Base-by-base conservation (phyloP, 2,888 invertebrate genomes). In the Sympetrum striolatum region DNA sequence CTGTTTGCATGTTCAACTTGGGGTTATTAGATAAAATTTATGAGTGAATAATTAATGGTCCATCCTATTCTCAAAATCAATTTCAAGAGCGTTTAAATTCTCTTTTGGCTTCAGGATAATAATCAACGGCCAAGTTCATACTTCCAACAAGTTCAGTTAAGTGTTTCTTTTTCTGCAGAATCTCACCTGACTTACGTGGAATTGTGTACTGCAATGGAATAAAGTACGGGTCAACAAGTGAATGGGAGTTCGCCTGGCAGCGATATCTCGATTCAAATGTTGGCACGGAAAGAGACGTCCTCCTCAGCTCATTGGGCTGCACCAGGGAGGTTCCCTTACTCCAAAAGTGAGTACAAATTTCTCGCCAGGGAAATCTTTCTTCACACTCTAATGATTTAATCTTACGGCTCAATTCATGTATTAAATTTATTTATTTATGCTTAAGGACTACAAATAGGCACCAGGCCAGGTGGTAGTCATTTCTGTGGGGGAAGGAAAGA, bases 211-310 rank as follows among this genome's bases (percentile, higher is more conserved):
- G 97, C 92, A 95, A 95, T 3, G 96, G 96, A 0, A 94, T 97
- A 64, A 94, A 95, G 60, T 94, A 95, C 92, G 96, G 96, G 0
- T 95, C 95, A 0, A 95, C 95, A 91, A 94, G 94, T 14, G 96
- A 96, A 93, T 97, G 97, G 97, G 94, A 96, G 91, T 96, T 96
- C 92, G 95, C 96, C 35, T 96, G 95, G 93, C 93, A 95, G 31
- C 93, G 94, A 91, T 96, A 95, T 92, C 92, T 94, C 82, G 93
- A 93, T 12, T 93, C 94, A 0, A 94, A 94, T 81, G 95, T 95
- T 22, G 96, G 95, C 0, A 94, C 95, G 0, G 96, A 97, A 92
- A 96, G 96, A 92, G 95, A 95, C 90, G 94, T 95, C 60, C 94
- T 97, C 12, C 93, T 96, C 39, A 92, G 92, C n/a, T 93, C 94